A percentile compares a stretch with the other conserved stretches of the same genome.
These are phyloP conservation scores for Pocillopora verrucosa DNA, from an alignment of 64 coral and sea anemone species.

Conservation along the genomic window DNA sequence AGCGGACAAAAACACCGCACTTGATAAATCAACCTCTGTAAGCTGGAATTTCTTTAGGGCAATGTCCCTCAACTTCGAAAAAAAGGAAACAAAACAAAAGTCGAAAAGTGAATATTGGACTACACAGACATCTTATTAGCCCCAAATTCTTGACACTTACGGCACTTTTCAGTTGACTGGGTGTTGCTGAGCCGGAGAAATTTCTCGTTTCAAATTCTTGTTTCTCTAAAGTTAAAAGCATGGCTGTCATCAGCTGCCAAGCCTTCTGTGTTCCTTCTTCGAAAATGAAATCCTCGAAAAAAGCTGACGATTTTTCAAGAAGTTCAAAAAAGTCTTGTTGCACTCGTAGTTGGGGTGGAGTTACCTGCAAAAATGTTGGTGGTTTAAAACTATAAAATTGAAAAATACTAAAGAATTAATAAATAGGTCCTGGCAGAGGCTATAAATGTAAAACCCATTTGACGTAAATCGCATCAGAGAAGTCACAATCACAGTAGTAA, in stretches of 20 bases:
- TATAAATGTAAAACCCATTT: too few relatives aligned
- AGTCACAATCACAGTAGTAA: too few relatives aligned
- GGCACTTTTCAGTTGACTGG: background rate
- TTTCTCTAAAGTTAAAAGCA: slow-evolving; percentile 15
- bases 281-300: background rate
- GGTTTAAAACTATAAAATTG: too few relatives aligned
- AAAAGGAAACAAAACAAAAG: background rate
- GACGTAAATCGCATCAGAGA: too few relatives aligned
- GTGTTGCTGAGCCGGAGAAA: background rate
- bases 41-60: slow-evolving; percentile 5
- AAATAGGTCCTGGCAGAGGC: too few relatives aligned
- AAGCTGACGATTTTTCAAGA: background rate
- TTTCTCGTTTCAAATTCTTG: background rate
- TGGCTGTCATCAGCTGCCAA: slow-evolving; percentile 26
- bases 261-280: background rate
- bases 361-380: background rate
- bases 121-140: too few relatives aligned
- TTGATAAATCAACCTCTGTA: background rate
- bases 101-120: background rate
- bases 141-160: background rate
- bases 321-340: slow-evolving; percentile 10
- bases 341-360: background rate
- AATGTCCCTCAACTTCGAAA: slow-evolving; percentile 8
- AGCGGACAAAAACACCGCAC: background rate
- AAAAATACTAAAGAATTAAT: too few relatives aligned